Conservation (phyloP, 2,888 invertebrate species). For the Acleris cristana region DNA sequence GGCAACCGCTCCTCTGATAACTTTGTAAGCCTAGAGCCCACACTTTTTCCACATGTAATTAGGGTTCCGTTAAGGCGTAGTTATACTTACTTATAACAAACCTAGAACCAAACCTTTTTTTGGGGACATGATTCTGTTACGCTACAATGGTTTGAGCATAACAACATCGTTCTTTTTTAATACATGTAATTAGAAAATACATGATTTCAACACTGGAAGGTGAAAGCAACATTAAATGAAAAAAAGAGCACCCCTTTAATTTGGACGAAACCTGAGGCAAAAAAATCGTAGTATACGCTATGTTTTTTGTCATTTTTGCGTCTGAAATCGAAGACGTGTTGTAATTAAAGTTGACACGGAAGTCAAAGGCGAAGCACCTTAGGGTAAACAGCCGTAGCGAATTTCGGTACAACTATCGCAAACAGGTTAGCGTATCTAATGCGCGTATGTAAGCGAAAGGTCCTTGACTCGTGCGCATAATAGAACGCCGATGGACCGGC, state of each 20-base stretch:
- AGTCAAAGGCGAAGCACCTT: slow-evolving; percentile 38
- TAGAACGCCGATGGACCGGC: slow-evolving; percentile 31
- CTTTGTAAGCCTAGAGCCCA: slow-evolving; percentile 28
- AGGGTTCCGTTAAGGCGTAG: background rate
- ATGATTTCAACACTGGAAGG: too few relatives aligned
- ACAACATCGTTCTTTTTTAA: too few relatives aligned
- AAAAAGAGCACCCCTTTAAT: background rate
- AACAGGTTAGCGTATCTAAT: slow-evolving; percentile 66
- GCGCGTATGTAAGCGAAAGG: slow-evolving; percentile 62
- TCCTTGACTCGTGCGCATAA: slow-evolving; percentile 62
- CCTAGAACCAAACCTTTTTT: too few relatives aligned
- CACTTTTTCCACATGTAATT: slow-evolving; percentile 6
- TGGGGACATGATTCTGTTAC: too few relatives aligned
- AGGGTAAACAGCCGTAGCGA: slow-evolving; percentile 46
- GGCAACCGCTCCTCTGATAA: slow-evolving; percentile 48
- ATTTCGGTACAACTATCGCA: slow-evolving; percentile 57
- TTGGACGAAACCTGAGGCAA: background rate
- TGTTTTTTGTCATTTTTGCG: slow-evolving; percentile 7
- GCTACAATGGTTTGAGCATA: too few relatives aligned
- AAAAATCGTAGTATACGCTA: background rate
- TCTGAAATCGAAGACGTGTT: slow-evolving; percentile 19
- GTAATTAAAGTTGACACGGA: slow-evolving; percentile 24
- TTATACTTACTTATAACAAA: background rate
- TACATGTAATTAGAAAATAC: too few relatives aligned
- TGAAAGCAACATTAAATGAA: background rate